Evolutionary conservation across 2,113 vertebrate genomes (phyloP), one percentile per base, ranked within the genome.

Genomic region (Hyperopisus bebe): DNA sequence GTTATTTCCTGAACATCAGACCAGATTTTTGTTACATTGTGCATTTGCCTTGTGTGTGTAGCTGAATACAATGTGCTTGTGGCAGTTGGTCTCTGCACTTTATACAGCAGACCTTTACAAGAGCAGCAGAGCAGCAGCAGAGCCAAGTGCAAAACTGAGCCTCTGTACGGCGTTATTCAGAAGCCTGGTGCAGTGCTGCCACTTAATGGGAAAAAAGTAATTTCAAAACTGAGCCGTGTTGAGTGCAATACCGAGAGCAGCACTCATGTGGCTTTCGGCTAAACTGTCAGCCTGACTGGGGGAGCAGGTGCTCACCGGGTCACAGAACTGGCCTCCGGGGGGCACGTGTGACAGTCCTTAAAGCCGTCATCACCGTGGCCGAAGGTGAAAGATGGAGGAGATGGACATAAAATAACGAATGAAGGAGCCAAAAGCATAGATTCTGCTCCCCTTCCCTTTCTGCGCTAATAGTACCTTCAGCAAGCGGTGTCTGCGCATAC

Each of bases 381-480:
- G 10, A 80, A 19, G 51, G n/a, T 19, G 15, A 8, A 42, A 47
- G 48, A 50, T 10, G n/a, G 21, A 44, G 8, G 11, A 35, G 50
- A 35, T 27, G 5, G 35, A 24, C 3, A 51, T 13, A n/a, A 70
- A 13, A 66, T 1, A 42, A 88, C 11, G 10, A 85, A 85, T 50
- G 46, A 48, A n/a, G 19, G 19, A 39, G 19, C 35, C 42, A 51
- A 42, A 87, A 58, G 86, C 35, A 55, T 9, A 31, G n/a, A 86
- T 17, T 31, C 31, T 55, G 39, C 83, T 48, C n/a, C 47, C 47
- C 85, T 27, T 27, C 80, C 80, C 42, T 47, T 84, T 47, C 80
- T 55, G 86, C 8, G 19, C 86, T n/a, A n/a, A 55, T 6, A 7
- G n/a, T 87, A 87, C 86, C 86, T 87, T 87, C 50, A 87, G 86